phyloP scores from a whole-genome alignment of 2,888 invertebrate species.

The Muschampia plurimacula region DNA sequence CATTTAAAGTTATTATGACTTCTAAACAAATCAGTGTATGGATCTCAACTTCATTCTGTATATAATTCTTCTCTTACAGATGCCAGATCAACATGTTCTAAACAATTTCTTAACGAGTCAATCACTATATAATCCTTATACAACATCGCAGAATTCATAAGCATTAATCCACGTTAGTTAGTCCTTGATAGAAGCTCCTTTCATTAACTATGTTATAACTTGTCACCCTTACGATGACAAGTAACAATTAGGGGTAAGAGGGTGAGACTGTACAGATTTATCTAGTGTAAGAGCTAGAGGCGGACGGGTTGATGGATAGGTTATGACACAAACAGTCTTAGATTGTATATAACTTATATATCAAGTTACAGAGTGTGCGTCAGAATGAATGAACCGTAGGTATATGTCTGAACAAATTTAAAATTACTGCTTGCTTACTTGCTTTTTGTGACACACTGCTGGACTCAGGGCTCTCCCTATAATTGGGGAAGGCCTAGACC shows the following conservation, averaged over 20 bases:
- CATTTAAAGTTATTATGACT: no score
- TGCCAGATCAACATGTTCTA: no score
- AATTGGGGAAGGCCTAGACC: no score
- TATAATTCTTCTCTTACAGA: no score
- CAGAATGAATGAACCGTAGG: neutral
- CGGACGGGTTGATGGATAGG: conserved; percentile 2
- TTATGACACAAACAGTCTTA: neutral
- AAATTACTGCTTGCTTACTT: no score
- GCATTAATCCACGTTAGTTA: neutral
- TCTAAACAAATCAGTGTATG: no score
- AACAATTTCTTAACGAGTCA: no score
- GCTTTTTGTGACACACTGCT: no score
- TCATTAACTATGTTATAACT: conserved; percentile 14
- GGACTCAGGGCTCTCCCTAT: no score
- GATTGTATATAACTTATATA: neutral
- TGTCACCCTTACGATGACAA: conserved; percentile 18
- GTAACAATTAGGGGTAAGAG: conserved; percentile 28
- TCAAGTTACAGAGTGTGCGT: neutral
- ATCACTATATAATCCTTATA: neutral
- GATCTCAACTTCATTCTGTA: no score
- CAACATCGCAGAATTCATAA: neutral
- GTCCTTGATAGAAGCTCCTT: neutral
- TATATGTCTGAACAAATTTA: no score
- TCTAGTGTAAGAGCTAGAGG: neutral
- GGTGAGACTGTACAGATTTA: conserved; percentile 16